A percentile compares a stretch with the other conserved stretches of the same genome.
phyloP scores from a whole-genome alignment of 1,140 invertebrate species.

The Cryptotermes secundus region DNA sequence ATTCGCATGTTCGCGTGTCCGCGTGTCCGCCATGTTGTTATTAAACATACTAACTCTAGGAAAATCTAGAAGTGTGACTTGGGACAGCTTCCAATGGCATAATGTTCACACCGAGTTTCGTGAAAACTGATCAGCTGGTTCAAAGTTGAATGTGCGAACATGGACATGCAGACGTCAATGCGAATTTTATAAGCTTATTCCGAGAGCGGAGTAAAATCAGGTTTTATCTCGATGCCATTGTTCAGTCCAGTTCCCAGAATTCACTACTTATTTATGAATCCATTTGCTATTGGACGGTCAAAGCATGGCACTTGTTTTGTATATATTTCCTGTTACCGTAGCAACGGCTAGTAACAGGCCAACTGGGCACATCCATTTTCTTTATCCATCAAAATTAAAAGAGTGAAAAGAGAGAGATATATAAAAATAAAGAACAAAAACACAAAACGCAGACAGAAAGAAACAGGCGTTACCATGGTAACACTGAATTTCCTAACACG shows the following conservation, averaged over 20 bases:
- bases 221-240: neutral
- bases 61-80: too few relatives aligned
- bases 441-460: neutral
- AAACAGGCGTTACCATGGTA: neutral
- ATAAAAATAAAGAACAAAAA: neutral
- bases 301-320: neutral
- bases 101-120: too few relatives aligned
- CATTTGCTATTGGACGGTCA: neutral
- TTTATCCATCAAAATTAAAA: slow-evolving; percentile 11
- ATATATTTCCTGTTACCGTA: neutral
- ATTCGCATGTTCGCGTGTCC: too few relatives aligned
- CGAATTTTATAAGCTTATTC: too few relatives aligned
- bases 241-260: neutral
- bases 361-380: neutral
- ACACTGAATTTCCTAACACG: neutral
- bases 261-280: neutral
- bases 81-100: too few relatives aligned
- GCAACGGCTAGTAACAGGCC: neutral
- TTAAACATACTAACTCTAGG: too few relatives aligned
- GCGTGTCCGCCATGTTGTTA: too few relatives aligned
- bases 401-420: neutral
- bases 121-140: too few relatives aligned
- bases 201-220: neutral
- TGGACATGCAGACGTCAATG: too few relatives aligned
- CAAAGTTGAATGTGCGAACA: too few relatives aligned